These are phyloP conservation scores for Neodiprion fabricii DNA, from an alignment of 1,140 invertebrate species.

Conservation along the genomic window DNA sequence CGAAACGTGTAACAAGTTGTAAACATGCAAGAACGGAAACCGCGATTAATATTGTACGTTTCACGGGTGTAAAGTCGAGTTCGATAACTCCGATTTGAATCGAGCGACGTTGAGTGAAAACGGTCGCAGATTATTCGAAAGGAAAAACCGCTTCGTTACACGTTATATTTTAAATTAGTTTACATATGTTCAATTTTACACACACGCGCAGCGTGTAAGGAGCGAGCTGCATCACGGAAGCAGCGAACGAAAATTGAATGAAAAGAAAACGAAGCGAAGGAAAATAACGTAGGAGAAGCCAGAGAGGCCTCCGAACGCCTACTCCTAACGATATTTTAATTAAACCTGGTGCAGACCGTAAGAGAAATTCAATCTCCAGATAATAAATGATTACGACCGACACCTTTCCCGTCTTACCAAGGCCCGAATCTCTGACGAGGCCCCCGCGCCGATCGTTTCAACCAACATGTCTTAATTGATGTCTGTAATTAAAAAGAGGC, in stretches of 20 bases:
- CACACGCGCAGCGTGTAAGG: background rate
- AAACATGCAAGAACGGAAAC: too few species aligned
- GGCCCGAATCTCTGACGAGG: background rate
- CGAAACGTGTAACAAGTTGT: too few species aligned
- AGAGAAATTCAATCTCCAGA: slow-evolving; percentile 2
- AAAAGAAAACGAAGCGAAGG: background rate
- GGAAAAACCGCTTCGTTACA: too few species aligned
- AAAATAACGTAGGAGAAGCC: background rate
- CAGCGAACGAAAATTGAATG: background rate
- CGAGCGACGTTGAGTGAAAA: too few species aligned
- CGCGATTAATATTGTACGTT: too few species aligned
- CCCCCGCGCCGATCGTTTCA: background rate
- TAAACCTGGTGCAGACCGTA: background rate
- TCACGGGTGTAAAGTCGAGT: too few species aligned
- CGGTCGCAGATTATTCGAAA: too few species aligned
- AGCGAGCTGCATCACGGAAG: background rate
- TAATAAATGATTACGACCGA: slow-evolving; percentile 7
- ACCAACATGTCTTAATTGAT: background rate
- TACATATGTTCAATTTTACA: too few species aligned
- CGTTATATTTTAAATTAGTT: too few species aligned
- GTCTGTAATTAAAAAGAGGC: background rate
- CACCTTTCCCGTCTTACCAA: background rate
- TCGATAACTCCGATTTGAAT: too few species aligned
- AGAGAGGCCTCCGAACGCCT: background rate
- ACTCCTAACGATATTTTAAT: slow-evolving; percentile 5